These are phyloP conservation scores for Drosophila colorata DNA, from an alignment of 2,888 invertebrate species.

Conservation along the genomic window DNA sequence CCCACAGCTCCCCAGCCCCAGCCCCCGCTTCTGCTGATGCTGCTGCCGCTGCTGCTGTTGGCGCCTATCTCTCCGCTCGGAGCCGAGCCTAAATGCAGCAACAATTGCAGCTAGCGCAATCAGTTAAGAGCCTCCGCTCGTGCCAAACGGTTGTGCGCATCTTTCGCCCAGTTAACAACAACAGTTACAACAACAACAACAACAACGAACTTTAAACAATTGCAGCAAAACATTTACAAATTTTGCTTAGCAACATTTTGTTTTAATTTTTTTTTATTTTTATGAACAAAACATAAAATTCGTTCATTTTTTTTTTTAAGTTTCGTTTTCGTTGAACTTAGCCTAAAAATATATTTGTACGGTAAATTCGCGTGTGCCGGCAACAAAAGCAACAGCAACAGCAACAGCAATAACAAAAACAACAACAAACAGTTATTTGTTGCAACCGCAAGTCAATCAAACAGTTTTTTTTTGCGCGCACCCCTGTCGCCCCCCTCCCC, in stretches of 20 bases:
- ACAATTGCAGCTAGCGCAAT: conserved; percentile 72
- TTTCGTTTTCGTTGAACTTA: conserved; percentile 10
- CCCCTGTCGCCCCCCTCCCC: neutral
- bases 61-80: conserved; percentile 50
- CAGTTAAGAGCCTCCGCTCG: conserved; percentile 84
- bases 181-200: conserved; percentile 7
- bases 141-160: conserved; percentile 82
- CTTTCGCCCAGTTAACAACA: conserved; percentile 23
- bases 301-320: conserved; percentile 1
- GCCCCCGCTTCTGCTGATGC: conserved; percentile 13
- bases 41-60: conserved; percentile 25
- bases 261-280: conserved; percentile 10
- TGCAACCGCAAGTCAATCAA: conserved; percentile 79
- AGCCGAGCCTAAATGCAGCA: conserved; percentile 79
- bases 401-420: conserved; percentile 14
- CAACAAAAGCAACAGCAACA: conserved; percentile 25
- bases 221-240: conserved; percentile 2
- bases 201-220: conserved; percentile 13
- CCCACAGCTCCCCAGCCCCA: conserved; percentile 25
- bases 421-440: conserved; percentile 36
- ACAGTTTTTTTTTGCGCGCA: conserved; percentile 19
- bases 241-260: conserved; percentile 14
- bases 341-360: too few relatives aligned
- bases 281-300: neutral
- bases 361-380: conserved; percentile 38